Evolutionary conservation across 2,888 invertebrate genomes (phyloP).

Genomic region (Idaea dimidiata): DNA sequence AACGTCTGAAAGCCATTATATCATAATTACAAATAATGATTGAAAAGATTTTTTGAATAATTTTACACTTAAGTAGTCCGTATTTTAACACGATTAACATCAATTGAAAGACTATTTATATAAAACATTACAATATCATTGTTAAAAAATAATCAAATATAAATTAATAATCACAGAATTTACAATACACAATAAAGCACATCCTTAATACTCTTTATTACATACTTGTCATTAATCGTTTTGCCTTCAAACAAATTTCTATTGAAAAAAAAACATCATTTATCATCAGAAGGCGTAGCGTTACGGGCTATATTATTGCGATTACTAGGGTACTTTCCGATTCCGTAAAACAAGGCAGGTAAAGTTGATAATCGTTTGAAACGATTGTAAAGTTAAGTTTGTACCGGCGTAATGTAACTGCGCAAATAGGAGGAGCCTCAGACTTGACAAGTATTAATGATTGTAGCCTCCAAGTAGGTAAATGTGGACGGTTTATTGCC

Average conservation of each 20-base stretch:
- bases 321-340: constrained; percentile 4
- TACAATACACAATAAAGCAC: neutral
- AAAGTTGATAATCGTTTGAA: constrained; percentile 33
- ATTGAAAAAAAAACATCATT: constrained; percentile 22
- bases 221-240: constrained; percentile 9
- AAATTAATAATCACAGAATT: neutral
- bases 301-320: constrained; percentile 29
- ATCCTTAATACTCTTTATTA: neutral
- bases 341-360: constrained; percentile 21
- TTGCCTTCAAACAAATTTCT: constrained; percentile 13
- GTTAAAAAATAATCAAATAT: neutral
- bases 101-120: too few relatives aligned
- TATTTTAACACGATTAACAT: too few relatives aligned
- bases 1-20: too few relatives aligned
- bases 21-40: too few relatives aligned
- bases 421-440: constrained; percentile 65
- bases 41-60: too few relatives aligned
- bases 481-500: neutral
- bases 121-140: too few relatives aligned
- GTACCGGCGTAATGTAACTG: constrained; percentile 52
- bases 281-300: constrained; percentile 31
- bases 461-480: constrained; percentile 16
- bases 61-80: too few relatives aligned
- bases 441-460: constrained; percentile 71
- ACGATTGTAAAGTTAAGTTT: constrained; percentile 16